Percentiles rank a stretch among this genome's conserved stretches.
Conservation (phyloP, 2,888 invertebrate species). For the Drosophila phalerata region DNA sequence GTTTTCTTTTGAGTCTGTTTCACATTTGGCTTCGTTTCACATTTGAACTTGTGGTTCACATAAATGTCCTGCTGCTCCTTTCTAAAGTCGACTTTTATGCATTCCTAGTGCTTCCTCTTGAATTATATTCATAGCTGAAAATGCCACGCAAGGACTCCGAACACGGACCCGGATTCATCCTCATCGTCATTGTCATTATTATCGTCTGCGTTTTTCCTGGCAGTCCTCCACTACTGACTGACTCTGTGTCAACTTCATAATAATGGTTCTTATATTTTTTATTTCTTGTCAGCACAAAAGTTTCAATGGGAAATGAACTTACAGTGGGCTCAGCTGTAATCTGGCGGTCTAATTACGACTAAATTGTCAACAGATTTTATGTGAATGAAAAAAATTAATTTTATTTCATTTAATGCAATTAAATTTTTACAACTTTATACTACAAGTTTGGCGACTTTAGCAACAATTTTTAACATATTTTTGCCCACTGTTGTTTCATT, state of each 20-base stretch:
- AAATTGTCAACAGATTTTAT: constrained; percentile 5
- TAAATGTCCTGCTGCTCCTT: constrained; percentile 76
- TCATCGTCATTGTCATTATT: constrained; percentile 65
- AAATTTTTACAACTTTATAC: neutral
- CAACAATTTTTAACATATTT: neutral
- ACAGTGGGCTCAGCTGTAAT: constrained; percentile 50
- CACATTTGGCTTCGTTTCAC: constrained; percentile 7
- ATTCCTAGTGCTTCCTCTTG: constrained; percentile 70
- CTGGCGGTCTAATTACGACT: neutral
- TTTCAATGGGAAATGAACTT: constrained; percentile 51
- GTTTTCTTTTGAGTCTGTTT: constrained; percentile 42
- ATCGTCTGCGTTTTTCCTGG: constrained; percentile 66
- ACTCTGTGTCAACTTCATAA: constrained; percentile 80
- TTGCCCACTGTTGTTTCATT: constrained; percentile 58
- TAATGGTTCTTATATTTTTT: constrained; percentile 59
- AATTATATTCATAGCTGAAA: constrained; percentile 50
- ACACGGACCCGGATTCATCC: neutral
- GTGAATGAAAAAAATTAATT: neutral
- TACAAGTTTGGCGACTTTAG: neutral
- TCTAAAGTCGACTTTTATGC: constrained; percentile 77
- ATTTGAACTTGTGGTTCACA: constrained; percentile 62
- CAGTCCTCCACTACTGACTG: constrained; percentile 55
- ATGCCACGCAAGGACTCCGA: constrained; percentile 31
- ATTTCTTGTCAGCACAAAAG: constrained; percentile 45
- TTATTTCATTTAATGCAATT: neutral